Evolutionary conservation across 2,113 vertebrate species (phyloP), one percentile per base, ranked within the genome.

Genomic region (Craseonycteris thonglongyai): DNA sequence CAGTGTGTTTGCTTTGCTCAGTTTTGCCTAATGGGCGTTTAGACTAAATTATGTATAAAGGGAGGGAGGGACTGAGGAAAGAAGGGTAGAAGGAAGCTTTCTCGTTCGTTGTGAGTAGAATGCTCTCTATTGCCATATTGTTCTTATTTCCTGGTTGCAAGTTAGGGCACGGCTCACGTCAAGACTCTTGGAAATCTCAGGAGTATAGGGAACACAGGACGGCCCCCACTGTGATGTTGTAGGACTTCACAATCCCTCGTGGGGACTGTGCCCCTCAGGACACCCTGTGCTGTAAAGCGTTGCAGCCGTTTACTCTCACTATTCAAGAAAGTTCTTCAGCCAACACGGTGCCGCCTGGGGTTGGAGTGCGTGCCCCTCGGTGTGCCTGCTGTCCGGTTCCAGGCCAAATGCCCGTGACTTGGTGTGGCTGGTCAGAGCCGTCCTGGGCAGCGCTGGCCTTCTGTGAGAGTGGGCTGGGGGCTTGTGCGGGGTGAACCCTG

Each of bases 81-180:
- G 38, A 26, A 40, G 22, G 35, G 40, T 24, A 47, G 86, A 38
- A 33, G 15, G 76, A 49, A 35, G 5, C 51, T 35, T 30, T 8
- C 49, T 61, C 3, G 4, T 5, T 61, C 21, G 6, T 45, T 95
- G 63, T 54, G 26, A 35, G 40, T 45, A 83, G 68, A 63, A 38
- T 69, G 54, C 61, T 86, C 72, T 78, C 22, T 79, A 12, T 56
- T 66, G 79, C 28, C 49, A 5, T 28, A n/a, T 51, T 65, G 21
- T 88, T 61, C 75, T 69, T 80, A 35, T 35, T 82, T 49, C 83
- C 28, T 51, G 7, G 47, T 24, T 24, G 81, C n/a, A 90, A 83
- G 75, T 49, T 14, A 76, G 21, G 69, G 5, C 12, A 12, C 9
- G 66, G 59, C 78, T 21, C 38, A 49, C 15, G 1, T 86, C 21